Conservation (phyloP, 1,140 invertebrate species). For the Drosophila kikkawai region DNA sequence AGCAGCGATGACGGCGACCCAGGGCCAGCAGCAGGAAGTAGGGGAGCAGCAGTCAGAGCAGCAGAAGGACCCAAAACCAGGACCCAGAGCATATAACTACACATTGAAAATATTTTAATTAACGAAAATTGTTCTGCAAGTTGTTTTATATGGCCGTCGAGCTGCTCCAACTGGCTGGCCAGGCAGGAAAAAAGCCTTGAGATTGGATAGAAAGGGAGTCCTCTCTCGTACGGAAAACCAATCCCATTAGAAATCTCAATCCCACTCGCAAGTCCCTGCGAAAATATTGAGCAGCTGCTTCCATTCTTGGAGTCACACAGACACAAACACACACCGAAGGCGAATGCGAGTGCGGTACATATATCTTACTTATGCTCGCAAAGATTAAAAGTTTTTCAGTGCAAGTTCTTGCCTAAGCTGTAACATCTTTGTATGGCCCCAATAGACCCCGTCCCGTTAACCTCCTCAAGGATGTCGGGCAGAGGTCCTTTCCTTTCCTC, state of each 20-base stretch:
- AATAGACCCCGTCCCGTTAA: slow-evolving; percentile 24
- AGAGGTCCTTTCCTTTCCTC: slow-evolving; percentile 15
- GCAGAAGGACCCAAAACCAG: slow-evolving; percentile 13
- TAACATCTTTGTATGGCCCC: slow-evolving; percentile 77
- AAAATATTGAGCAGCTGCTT: slow-evolving; percentile 80
- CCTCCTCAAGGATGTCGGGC: slow-evolving; percentile 12
- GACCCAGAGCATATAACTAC: slow-evolving; percentile 56
- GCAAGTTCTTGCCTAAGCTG: slow-evolving; percentile 81
- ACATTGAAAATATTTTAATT: slow-evolving; percentile 81
- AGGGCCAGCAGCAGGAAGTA: slow-evolving; percentile 46
- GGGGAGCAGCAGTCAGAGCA: slow-evolving; percentile 8
- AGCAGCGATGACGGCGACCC: slow-evolving; percentile 59
- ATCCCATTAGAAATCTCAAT: slow-evolving; percentile 82
- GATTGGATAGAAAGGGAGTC: slow-evolving; percentile 13
- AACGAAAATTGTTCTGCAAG: slow-evolving; percentile 82
- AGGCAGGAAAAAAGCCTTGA: slow-evolving; percentile 1
- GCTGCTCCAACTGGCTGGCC: slow-evolving; percentile 44
- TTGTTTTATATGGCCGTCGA: slow-evolving; percentile 66
- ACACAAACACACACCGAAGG: slow-evolving; percentile 8
- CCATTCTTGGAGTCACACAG: slow-evolving; percentile 62
- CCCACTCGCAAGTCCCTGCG: slow-evolving; percentile 55
- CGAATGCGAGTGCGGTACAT: slow-evolving; percentile 51
- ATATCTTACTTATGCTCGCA: slow-evolving; percentile 81
- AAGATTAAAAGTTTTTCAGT: slow-evolving; percentile 83
- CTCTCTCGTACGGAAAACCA: slow-evolving; percentile 55